Evolutionary conservation across 2,888 invertebrate genomes (phyloP), one percentile per base, ranked within the genome.

Genomic region (Leptopilina drosophilae): DNA sequence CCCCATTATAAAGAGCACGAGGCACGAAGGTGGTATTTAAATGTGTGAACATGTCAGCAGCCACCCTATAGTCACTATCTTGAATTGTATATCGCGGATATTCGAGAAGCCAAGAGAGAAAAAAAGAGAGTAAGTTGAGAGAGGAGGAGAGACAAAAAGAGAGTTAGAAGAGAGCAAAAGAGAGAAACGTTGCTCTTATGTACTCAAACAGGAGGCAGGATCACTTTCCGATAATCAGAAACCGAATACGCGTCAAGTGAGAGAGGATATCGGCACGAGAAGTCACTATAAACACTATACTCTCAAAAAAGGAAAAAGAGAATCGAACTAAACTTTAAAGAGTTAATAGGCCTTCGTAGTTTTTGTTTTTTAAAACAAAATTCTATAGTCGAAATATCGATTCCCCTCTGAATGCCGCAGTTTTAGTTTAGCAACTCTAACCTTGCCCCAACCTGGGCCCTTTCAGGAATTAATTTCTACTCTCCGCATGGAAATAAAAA

Each of bases 141-240:
- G 33, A 5, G 33, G 5, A 33, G 33, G 33, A 33, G 33, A 33
- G 33, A 33, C 33, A 33, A 33, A 33, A 33, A 33, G 33, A 33
- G 33, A 33, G 33, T 33, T 33, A 33, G 33, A 33, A 33, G 33
- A 33, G 3, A 33, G 33, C 33, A 33, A 33, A 3, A 33, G 33
- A 33, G 33, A 33, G 33, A 33, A 33, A 33, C 33, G 42, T 26
- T 73, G 53, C 53, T 49, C 73, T 56, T 53, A 69, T 42, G 33
- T 33, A 42, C 8, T 53, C 49, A 26, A 69, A 69, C 69, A 8
- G 64, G 53, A 56, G 53, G 73, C 64, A 78, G 83, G 85, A 87
- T 88, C 87, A 86, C 84, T 88, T 88, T 87, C 84, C 87, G 83
- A 88, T 88, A 88, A 88, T 87, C 87, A 85, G 86, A 87, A 87